Conservation (phyloP, 2,888 invertebrate genomes). For the Gibbula magus region DNA sequence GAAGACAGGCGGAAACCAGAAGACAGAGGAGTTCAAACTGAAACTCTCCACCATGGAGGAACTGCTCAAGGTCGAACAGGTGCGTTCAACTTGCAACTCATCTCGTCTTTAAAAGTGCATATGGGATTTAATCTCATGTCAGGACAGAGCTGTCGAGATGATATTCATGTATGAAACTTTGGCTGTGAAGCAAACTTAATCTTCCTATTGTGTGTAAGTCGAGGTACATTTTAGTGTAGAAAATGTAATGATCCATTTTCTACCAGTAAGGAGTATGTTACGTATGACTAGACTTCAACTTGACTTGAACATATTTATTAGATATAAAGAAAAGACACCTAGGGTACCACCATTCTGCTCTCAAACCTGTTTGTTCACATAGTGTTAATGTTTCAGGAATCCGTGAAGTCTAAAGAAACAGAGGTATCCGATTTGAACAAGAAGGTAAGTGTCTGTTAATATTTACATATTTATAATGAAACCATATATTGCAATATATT, state of each 20-base stretch:
- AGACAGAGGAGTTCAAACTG: constrained; percentile 40
- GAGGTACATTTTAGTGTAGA: too few species aligned
- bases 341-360: neutral
- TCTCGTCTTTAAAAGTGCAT: too few species aligned
- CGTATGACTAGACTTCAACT: too few species aligned
- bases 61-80: constrained; percentile 35
- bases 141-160: too few species aligned
- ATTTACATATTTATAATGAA: neutral
- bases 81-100: neutral
- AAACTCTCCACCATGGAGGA: constrained; percentile 38
- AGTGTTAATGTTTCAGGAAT: constrained; percentile 15
- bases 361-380: constrained; percentile 3
- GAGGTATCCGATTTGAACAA: constrained; percentile 26
- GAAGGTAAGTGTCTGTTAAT: constrained; percentile 21
- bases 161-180: too few species aligned
- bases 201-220: too few species aligned
- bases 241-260: too few species aligned
- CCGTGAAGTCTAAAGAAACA: constrained; percentile 27
- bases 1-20: constrained; percentile 41
- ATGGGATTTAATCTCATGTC: too few species aligned
- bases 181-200: too few species aligned
- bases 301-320: too few species aligned
- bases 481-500: neutral
- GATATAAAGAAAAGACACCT: too few species aligned
- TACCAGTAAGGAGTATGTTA: too few species aligned